These are phyloP conservation scores for Coleophora flavipennella DNA, from an alignment of 2,888 invertebrate genomes.

Conservation along the genomic window DNA sequence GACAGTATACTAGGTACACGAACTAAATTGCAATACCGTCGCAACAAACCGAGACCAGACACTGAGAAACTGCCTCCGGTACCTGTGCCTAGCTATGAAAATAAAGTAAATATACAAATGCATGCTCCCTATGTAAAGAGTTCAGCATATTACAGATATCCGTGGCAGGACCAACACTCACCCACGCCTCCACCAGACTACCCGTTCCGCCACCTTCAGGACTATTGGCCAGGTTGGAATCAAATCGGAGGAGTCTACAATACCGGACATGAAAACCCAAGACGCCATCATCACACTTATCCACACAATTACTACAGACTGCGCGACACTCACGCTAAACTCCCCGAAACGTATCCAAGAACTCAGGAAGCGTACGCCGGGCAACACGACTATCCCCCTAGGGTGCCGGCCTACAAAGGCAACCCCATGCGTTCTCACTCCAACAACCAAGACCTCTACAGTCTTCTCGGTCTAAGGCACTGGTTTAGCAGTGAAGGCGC, in stretches of 20 bases:
- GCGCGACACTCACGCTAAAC: conserved; percentile 29
- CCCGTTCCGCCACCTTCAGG: conserved; percentile 59
- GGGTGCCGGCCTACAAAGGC: conserved; percentile 18
- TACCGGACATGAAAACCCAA: conserved; percentile 48
- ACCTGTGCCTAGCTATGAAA: not conserved
- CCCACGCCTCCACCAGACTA: conserved; percentile 53
- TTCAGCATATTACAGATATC: conserved; percentile 44
- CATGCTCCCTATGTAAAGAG: not conserved
- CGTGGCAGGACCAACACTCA: conserved; percentile 52
- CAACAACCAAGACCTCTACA: conserved; percentile 57
- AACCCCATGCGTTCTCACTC: conserved; percentile 37
- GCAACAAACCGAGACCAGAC: conserved; percentile 47
- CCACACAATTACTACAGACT: conserved; percentile 49
- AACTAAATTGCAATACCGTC: conserved; percentile 58
- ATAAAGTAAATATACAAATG: not conserved
- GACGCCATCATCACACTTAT: conserved; percentile 60
- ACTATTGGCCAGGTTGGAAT: conserved; percentile 58
- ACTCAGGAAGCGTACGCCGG: conserved; percentile 37
- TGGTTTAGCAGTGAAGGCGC: conserved; percentile 65
- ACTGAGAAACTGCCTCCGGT: conserved; percentile 18
- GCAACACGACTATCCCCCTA: conserved; percentile 21
- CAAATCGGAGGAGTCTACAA: conserved; percentile 55
- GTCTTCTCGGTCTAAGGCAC: conserved; percentile 58
- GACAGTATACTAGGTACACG: conserved; percentile 57
- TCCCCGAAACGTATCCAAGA: conserved; percentile 29